A percentile compares a stretch with the other conserved stretches of the same genome.
Evolutionary conservation across 1,140 invertebrate species (phyloP).

Genomic region (Leucophenga varia): DNA sequence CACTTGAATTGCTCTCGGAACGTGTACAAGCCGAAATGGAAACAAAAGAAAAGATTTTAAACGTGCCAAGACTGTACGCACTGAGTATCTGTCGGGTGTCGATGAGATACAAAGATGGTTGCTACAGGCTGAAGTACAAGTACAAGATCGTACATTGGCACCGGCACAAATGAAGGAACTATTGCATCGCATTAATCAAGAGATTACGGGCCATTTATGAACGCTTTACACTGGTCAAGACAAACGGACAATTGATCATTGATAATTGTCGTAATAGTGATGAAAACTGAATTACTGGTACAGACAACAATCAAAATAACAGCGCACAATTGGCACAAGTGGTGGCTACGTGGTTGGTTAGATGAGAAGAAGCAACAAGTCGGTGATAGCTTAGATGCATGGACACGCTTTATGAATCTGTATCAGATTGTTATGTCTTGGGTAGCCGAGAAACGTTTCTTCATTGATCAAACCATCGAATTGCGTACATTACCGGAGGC

Average conservation of each 20-base stretch:
- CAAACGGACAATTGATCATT: constrained; percentile 74
- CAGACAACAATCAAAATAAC: constrained; percentile 73
- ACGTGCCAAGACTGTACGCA: constrained; percentile 75
- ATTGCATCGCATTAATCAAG: constrained; percentile 73
- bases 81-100: constrained; percentile 76
- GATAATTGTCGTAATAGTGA: constrained; percentile 76
- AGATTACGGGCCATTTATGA: constrained; percentile 72
- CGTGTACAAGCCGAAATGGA: constrained; percentile 76
- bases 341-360: constrained; percentile 72
- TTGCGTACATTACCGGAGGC: constrained; percentile 77
- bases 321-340: constrained; percentile 71
- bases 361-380: constrained; percentile 82
- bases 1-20: constrained; percentile 78
- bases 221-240: constrained; percentile 74
- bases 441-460: constrained; percentile 78
- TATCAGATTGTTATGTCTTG: constrained; percentile 79
- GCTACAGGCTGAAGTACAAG: constrained; percentile 75
- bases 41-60: constrained; percentile 85
- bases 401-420: constrained; percentile 81
- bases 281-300: constrained; percentile 76
- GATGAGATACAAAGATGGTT: constrained; percentile 83
- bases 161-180: constrained; percentile 75
- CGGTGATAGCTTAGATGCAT: constrained; percentile 83
- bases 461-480: constrained; percentile 75
- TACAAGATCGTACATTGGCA: constrained; percentile 77